A percentile compares a stretch with the other conserved stretches of the same genome.
Evolutionary conservation across 1,140 invertebrate genomes (phyloP).

Genomic region (Micrasema minimum): DNA sequence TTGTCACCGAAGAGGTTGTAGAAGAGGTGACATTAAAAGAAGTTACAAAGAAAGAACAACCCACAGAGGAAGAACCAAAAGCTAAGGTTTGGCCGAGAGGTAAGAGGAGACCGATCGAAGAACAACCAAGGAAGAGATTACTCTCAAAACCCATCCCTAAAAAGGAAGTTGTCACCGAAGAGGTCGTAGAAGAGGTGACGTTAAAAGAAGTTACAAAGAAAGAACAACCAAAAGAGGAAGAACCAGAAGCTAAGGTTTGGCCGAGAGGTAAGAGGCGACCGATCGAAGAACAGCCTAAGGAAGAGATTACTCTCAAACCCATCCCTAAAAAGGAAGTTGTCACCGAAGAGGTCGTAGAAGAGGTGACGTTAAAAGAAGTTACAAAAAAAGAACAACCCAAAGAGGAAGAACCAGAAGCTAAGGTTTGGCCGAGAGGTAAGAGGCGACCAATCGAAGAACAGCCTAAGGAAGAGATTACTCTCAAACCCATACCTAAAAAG

Average conservation of each 20-base stretch:
- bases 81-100: conserved; percentile 62
- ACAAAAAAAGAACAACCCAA: conserved; percentile 56
- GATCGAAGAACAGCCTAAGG: conserved; percentile 57
- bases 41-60: conserved; percentile 58
- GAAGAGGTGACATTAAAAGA: conserved; percentile 62
- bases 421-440: conserved; percentile 58
- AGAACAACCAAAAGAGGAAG: conserved; percentile 56
- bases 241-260: conserved; percentile 60
- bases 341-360: conserved; percentile 57
- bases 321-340: conserved; percentile 53
- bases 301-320: conserved; percentile 54
- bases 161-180: conserved; percentile 57
- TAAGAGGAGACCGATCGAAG: conserved; percentile 60
- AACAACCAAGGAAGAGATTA: conserved; percentile 58
- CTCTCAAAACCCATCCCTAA: conserved; percentile 61
- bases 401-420: conserved; percentile 56
- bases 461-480: conserved; percentile 56
- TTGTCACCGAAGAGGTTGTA: conserved; percentile 56
- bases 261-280: conserved; percentile 61
- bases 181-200: conserved; percentile 55
- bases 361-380: conserved; percentile 62
- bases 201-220: conserved; percentile 55
- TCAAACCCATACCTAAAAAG: conserved; percentile 57
- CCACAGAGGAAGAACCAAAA: conserved; percentile 57
- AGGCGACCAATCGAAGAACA: conserved; percentile 58